Base-by-base conservation (phyloP, 2,888 invertebrate species). In the Ellobium chinense region DNA sequence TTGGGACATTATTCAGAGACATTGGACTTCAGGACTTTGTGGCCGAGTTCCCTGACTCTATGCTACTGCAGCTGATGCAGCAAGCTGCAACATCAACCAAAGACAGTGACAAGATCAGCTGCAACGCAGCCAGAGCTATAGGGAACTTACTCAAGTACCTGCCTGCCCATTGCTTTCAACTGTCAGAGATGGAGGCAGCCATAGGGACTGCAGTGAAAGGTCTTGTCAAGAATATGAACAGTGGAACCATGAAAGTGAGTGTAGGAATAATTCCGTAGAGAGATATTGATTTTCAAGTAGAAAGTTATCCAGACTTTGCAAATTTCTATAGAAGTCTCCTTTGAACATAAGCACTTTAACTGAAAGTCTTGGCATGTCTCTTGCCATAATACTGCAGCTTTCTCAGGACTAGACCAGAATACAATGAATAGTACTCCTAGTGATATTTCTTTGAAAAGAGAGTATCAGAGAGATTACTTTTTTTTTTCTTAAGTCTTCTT, bases 81-180 rank as follows among this genome's bases (percentile, higher is more conserved):
- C 95, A 95, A 83, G 95, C 96, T 89, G 94, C 96, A 0, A 94
- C 94, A 75, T 95, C 95, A 66, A 95, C 95, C 69, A 93, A 93
- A 73, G 96, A 96, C 84, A 95, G 95, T 86, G 97, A 97, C 93
- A 97, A 97, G 94, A 96, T 97, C 78, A 95, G 95, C 94, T 95
- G 95, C 92, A 97, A 97, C 92, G 95, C 95, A 0, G 96, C 96
- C 0, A 94, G 98, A 72, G 96, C 96, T 0, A 93, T 97, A 18
- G 98, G 98, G 1, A 97, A 96, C 92, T 94, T 97, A 37, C 92
- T 97, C 81, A 94, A 95, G 27, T 93, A 97, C 74, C 93, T 96
- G 77, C 89, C 91, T 1, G 83, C 82, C 12, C 84, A 86, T 69
- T 86, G 88, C 78, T 83, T 89, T 36, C 85, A 91, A 90, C 85